Evolutionary conservation across 2,113 vertebrate genomes (phyloP).

Genomic region (Rhegmatorhina hoffmannsi): DNA sequence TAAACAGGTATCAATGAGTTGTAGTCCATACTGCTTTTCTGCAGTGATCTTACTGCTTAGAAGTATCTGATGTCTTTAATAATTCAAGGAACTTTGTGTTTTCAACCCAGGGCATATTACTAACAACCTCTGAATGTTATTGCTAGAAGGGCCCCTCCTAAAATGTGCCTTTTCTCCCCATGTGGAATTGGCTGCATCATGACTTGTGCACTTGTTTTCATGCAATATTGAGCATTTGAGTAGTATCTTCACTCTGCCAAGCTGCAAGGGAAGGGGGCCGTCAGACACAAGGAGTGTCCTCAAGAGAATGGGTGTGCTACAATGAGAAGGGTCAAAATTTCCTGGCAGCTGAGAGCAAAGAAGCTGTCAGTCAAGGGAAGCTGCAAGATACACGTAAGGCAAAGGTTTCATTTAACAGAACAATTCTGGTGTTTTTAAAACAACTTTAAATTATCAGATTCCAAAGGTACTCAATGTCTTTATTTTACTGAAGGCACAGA

Average conservation of each 20-base stretch:
- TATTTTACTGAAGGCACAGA: neutral
- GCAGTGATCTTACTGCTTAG: neutral
- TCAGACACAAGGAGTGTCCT: neutral
- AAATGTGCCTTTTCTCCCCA: neutral
- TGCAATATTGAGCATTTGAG: conserved; percentile 3
- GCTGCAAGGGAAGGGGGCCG: neutral
- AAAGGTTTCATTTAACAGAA: neutral
- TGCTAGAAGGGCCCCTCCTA: neutral
- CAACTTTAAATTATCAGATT: neutral
- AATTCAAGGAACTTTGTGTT: neutral
- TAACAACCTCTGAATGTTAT: neutral
- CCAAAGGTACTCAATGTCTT: neutral
- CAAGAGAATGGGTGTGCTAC: conserved; percentile 36
- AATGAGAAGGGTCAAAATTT: conserved; percentile 3
- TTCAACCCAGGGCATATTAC: neutral
- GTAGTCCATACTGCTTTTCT: neutral
- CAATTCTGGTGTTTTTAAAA: neutral
- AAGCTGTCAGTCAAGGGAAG: neutral
- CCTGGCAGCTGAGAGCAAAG: neutral
- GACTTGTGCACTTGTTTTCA: conserved; percentile 23
- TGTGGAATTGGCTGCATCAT: neutral
- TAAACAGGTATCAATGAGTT: neutral
- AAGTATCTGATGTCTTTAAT: neutral
- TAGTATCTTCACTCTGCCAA: neutral
- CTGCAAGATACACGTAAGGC: neutral